Base-by-base conservation (phyloP, 2,797 vertebrate genomes). In the Synanceia verrucosa region DNA sequence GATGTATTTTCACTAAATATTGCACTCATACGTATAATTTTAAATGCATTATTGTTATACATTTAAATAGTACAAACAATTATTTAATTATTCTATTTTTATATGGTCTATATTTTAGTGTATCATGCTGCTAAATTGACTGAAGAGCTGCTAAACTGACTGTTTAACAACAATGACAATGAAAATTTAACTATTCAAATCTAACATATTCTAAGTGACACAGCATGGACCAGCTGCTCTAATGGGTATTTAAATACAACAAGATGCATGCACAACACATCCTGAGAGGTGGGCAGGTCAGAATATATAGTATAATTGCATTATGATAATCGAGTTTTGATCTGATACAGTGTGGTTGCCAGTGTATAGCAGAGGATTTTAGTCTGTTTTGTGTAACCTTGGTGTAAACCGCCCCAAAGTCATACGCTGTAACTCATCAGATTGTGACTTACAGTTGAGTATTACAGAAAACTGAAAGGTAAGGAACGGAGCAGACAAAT, bases 401-500 rank as follows among this genome's bases (percentile, higher is more conserved):
- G 19, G n/a, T 51, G 16, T 55, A 53, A 52, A 34, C 46, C 26
- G 6, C 26, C 24, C n/a, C 13, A 46, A 21, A 36, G 33, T 43
- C 2, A 26, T 1, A 14, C 10, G 53, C n/a, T 11, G 14, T 4
- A 44, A 31, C 18, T 34, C 64, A 26, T 9, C 41, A 23, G 29
- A 47, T 18, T 62, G 21, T 68, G 65, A 78, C 29, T 65, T 51
- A 71, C 2, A 12, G 41, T 18, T 28, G n/a, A 79, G 37, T 21
- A 34, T 60, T 9, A 59, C 2, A 59, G 29, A 60, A 44, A 66
- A 53, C 29, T 62, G 24, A 65, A 55, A 56, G 39, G 14, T 26
- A 44, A n/a, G 28, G 48, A 76, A 46, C 18, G 0, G 19, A 64
- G 16, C 2, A 21, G 41, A 61, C 39, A 67, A 78, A 83, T 83